These are phyloP conservation scores for Centropristis striata DNA, from an alignment of 2,113 vertebrate species.

Conservation along the genomic window DNA sequence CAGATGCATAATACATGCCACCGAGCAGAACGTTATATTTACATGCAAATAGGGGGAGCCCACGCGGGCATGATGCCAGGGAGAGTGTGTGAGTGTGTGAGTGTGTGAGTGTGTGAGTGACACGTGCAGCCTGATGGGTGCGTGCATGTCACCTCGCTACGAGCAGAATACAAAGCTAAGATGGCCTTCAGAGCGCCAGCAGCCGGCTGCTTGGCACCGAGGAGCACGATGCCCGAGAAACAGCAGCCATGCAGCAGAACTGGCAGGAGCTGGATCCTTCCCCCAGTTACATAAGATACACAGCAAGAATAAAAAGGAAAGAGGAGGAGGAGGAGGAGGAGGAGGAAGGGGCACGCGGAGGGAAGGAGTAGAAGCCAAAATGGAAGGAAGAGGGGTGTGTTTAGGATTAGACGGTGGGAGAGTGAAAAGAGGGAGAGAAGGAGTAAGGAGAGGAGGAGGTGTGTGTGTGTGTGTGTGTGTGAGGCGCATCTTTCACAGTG, in stretches of 20 bases:
- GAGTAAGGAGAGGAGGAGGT: conserved; percentile 14
- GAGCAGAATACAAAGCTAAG: conserved; percentile 44
- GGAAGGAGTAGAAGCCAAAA: conserved; percentile 55
- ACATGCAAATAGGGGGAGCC: conserved; percentile 39
- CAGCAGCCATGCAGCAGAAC: conserved; percentile 78
- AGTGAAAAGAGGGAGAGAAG: conserved; percentile 23
- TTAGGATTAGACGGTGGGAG: conserved; percentile 33
- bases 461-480: too few species aligned
- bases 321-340: conserved; percentile 9
- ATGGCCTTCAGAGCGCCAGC: conserved; percentile 49
- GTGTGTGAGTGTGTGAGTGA: conserved; percentile 9
- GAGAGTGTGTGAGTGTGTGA: conserved; percentile 9
- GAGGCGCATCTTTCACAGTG: conserved; percentile 56
- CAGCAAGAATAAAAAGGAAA: conserved; percentile 66
- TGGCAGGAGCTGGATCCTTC: conserved; percentile 74
- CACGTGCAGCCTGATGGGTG: conserved; percentile 27
- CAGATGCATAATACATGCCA: conserved; percentile 43
- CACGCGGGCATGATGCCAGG: conserved; percentile 10
- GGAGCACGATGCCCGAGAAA: conserved; percentile 62
- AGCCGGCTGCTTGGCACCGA: conserved; percentile 48
- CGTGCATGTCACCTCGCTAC: conserved; percentile 16
- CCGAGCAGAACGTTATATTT: conserved; percentile 41
- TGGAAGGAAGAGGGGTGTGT: conserved; percentile 58
- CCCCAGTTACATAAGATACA: conserved; percentile 82
- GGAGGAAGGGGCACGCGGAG: conserved; percentile 25